Evolutionary conservation across 2,113 vertebrate genomes (phyloP), one percentile per base, ranked within the genome.

Genomic region (Leucoraja erinaceus): DNA sequence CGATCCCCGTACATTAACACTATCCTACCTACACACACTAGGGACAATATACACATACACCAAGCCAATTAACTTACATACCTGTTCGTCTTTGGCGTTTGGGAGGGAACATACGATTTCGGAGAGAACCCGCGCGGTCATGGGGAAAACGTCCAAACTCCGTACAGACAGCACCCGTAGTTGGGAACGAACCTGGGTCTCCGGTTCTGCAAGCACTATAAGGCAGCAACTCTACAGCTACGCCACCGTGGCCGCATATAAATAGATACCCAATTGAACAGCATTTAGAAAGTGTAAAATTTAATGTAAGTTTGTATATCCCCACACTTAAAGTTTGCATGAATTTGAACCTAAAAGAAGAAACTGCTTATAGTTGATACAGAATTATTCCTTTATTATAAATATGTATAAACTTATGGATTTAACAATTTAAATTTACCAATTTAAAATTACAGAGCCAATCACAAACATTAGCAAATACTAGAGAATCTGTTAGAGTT

Each of bases 321-420:
- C 83, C 59, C 31, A 11, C 59, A 63, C 6, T 88, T 84, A 22
- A 88, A 88, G 5, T 88, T 31, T 31, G 83, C 59, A 88, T 66
- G 83, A 25, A 88, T 31, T 88, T 88, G 83, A 88, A 88, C 5
- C 12, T 72, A 72, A 90, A 90, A 54, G n/a, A 91, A 47, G 38
- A 47, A 47, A 74, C 10, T 72, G 68, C 90, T 91, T 22, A 74
- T 38, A 72, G 86, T 84, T 59, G 81, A 38, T 90, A 70, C 78
- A 38, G 33, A 70, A 74, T 6, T 91, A 91, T 25, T 72, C 90
- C 33, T 91, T 91, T 70, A 72, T 91, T 91, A 91, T 74, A 91
- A 91, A 91, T 91, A 91, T 91, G 70, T 91, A 91, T 91, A 91
- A 91, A 91, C 54, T 91, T 91, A 88, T 47, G 90, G 22, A 68